Evolutionary conservation across 2,113 vertebrate species (phyloP).

Genomic region (Picathartes gymnocephalus): DNA sequence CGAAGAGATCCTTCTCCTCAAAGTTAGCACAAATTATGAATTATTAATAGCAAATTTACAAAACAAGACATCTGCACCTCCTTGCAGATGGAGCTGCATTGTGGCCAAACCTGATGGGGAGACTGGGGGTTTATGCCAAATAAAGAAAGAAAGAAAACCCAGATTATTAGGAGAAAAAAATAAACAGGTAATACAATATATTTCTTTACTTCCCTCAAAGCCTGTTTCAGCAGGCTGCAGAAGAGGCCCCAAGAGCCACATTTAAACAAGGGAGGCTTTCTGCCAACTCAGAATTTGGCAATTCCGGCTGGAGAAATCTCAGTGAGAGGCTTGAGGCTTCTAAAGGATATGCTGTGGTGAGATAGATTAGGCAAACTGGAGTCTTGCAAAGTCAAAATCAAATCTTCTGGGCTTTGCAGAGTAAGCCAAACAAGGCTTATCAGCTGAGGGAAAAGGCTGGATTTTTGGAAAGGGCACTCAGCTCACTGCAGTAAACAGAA

Average conservation of each 20-base stretch:
- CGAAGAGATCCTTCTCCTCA: neutral
- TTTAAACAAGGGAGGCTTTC: slow-evolving; percentile 14
- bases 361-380: slow-evolving; percentile 30
- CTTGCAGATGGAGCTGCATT: neutral
- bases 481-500: neutral
- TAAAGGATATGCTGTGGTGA: slow-evolving; percentile 33
- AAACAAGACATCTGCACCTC: neutral
- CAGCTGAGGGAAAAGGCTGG: neutral
- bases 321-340: slow-evolving; percentile 25
- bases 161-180: slow-evolving; percentile 30
- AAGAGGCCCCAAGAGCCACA: slow-evolving; percentile 12
- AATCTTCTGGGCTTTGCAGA: neutral
- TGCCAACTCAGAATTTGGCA: slow-evolving; percentile 9
- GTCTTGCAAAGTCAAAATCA: neutral
- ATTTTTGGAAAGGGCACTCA: neutral
- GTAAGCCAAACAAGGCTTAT: neutral
- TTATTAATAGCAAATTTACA: neutral
- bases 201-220: slow-evolving; percentile 36
- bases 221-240: slow-evolving; percentile 38
- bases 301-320: slow-evolving; percentile 37
- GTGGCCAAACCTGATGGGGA: neutral
- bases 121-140: neutral
- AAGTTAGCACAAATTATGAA: neutral
- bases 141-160: neutral
- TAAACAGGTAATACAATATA: slow-evolving; percentile 55